These are phyloP conservation scores for Atherinomorus stipes DNA, from an alignment of 2,113 vertebrate genomes.

Conservation along the genomic window DNA sequence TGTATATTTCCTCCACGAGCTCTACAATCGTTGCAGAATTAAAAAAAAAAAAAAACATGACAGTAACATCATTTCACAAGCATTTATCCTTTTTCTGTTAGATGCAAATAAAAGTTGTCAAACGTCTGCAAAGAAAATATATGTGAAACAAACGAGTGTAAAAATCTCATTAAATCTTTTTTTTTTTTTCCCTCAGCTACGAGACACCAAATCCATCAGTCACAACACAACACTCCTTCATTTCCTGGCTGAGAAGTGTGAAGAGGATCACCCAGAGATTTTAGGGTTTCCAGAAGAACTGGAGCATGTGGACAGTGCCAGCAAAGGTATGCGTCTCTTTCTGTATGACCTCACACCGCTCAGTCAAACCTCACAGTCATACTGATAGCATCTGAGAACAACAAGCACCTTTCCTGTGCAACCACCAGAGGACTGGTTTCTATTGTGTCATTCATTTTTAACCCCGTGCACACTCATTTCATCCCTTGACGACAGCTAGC, in stretches of 20 bases:
- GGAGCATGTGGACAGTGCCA: slow-evolving; percentile 92
- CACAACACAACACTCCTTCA: slow-evolving; percentile 93
- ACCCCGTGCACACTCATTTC: slow-evolving; percentile 3
- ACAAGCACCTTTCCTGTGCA: neutral
- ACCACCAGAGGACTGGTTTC: neutral
- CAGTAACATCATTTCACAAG: neutral
- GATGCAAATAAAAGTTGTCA: neutral
- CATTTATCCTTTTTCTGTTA: neutral
- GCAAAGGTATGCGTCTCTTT: slow-evolving; percentile 87
- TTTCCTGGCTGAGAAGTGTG: slow-evolving; percentile 93
- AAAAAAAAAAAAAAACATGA: too few relatives aligned
- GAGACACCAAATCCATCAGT: slow-evolving; percentile 94
- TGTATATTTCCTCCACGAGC: too few relatives aligned
- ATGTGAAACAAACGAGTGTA: neutral
- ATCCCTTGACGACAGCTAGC: slow-evolving; percentile 5
- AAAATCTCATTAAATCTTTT: slow-evolving; percentile 15
- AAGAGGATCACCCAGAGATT: slow-evolving; percentile 88
- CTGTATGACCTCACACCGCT: neutral
- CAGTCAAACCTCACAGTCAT: neutral
- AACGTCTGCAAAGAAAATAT: neutral
- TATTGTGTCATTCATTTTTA: neutral
- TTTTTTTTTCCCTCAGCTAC: slow-evolving; percentile 82
- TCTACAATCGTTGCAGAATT: too few relatives aligned
- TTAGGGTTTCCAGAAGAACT: slow-evolving; percentile 95
- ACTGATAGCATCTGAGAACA: neutral